phyloP scores from a whole-genome alignment of 2,797 vertebrate genomes.

The Eospalax fontanierii region DNA sequence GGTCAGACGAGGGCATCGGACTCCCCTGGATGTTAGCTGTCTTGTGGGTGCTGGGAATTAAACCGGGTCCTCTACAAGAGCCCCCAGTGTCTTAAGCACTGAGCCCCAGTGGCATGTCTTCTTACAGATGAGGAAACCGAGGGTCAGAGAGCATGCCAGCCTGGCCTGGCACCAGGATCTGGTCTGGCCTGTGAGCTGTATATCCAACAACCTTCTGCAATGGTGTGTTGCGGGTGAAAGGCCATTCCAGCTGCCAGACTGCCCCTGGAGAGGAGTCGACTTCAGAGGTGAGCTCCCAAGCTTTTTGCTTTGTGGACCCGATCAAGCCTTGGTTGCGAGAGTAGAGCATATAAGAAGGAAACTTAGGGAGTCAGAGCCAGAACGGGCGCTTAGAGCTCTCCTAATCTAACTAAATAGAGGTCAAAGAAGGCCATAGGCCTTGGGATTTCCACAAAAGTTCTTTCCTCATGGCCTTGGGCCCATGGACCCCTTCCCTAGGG shows the following conservation, averaged over 20 bases:
- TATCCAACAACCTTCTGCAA: background rate
- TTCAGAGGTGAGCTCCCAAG: background rate
- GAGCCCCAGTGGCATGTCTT: background rate
- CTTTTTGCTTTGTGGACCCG: background rate
- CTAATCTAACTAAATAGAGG: background rate
- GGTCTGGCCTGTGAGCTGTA: background rate
- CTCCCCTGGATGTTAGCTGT: too few species aligned
- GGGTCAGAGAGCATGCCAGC: background rate
- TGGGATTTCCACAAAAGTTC: too few species aligned
- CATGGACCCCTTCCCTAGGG: accelerated
- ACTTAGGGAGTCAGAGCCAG: background rate
- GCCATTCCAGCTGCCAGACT: background rate
- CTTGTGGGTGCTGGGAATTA: too few species aligned
- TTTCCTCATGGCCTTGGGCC: background rate
- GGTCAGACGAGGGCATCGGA: too few species aligned
- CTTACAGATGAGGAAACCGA: background rate
- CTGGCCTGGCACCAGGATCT: background rate
- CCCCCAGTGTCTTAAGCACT: too few species aligned
- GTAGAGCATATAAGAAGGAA: background rate
- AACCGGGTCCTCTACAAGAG: too few species aligned
- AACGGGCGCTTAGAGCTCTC: background rate
- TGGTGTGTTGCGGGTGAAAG: background rate
- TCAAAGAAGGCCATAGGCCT: background rate
- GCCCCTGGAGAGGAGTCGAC: background rate
- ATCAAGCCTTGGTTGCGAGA: background rate